Percentiles rank a stretch among this genome's conserved stretches.
phyloP scores from a whole-genome alignment of 2,888 invertebrate species.

The Leptodirus hochenwartii region DNA sequence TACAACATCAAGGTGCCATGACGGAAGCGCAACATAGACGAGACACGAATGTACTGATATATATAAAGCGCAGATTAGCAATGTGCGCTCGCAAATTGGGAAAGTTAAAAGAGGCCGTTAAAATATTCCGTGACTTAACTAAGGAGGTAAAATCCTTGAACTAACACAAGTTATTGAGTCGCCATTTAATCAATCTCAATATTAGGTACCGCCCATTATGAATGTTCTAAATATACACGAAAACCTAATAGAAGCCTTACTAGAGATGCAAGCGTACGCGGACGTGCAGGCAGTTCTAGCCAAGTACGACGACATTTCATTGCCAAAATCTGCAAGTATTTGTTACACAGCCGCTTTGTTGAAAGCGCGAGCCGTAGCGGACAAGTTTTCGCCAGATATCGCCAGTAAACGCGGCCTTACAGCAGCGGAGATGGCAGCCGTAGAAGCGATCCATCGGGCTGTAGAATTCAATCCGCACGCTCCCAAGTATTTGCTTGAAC shows the following conservation, averaged over 20 bases:
- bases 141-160: too few species aligned
- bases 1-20: slow-evolving; percentile 56
- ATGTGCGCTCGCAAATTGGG: slow-evolving; percentile 94
- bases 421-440: slow-evolving; percentile 79
- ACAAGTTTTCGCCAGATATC: slow-evolving; percentile 74
- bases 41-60: slow-evolving; percentile 86
- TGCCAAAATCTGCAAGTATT: slow-evolving; percentile 88
- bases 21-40: slow-evolving; percentile 67
- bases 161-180: too few species aligned
- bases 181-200: too few species aligned
- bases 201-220: slow-evolving; percentile 88
- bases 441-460: slow-evolving; percentile 86
- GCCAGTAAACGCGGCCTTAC: slow-evolving; percentile 69
- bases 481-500: slow-evolving; percentile 88
- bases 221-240: slow-evolving; percentile 87
- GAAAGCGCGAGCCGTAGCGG: slow-evolving; percentile 79
- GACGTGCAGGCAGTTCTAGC: slow-evolving; percentile 88
- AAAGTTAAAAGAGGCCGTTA: slow-evolving; percentile 84
- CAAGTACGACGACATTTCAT: slow-evolving; percentile 83
- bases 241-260: slow-evolving; percentile 84
- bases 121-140: slow-evolving; percentile 90
- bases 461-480: slow-evolving; percentile 98
- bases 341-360: slow-evolving; percentile 89
- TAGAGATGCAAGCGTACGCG: slow-evolving; percentile 92
- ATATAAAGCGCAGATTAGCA: slow-evolving; percentile 83